These are phyloP conservation scores for Triplophysa bombifrons DNA, from an alignment of 2,797 vertebrate genomes.

Conservation along the genomic window DNA sequence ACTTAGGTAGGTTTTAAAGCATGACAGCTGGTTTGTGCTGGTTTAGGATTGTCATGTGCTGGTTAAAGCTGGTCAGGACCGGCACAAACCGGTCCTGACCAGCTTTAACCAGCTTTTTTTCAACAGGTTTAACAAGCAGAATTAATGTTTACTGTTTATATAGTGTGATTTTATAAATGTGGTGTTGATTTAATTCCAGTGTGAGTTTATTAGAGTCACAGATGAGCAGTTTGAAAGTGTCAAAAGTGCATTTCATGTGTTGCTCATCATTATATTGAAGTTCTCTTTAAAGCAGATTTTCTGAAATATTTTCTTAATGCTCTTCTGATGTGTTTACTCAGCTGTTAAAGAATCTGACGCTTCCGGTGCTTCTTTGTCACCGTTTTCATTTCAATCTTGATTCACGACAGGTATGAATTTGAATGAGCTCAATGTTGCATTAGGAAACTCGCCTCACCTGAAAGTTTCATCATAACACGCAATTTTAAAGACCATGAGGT, in stretches of 20 bases:
- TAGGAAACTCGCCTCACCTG: conserved; percentile 57
- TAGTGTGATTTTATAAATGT: background rate
- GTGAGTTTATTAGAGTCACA: conserved; percentile 67
- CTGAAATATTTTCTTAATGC: conserved; percentile 59
- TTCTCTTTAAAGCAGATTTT: conserved; percentile 45
- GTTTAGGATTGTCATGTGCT: too few relatives aligned
- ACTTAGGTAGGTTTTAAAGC: too few relatives aligned
- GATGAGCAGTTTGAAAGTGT: conserved; percentile 62
- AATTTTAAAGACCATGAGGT: conserved; percentile 5
- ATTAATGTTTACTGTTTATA: background rate
- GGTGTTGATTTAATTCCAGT: conserved; percentile 38
- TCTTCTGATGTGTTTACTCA: conserved; percentile 62
- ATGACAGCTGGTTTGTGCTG: too few relatives aligned
- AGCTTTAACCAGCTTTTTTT: too few relatives aligned
- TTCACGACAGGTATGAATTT: conserved; percentile 71
- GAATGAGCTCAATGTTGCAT: conserved; percentile 64
- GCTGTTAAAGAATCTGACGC: conserved; percentile 60
- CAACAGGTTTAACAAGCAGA: background rate
- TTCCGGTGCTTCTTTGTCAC: conserved; percentile 11
- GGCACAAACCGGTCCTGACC: too few relatives aligned
- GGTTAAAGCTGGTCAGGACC: too few relatives aligned
- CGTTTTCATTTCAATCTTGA: conserved; percentile 70
- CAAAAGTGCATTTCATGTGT: conserved; percentile 59
- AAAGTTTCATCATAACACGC: conserved; percentile 1
- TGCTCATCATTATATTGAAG: conserved; percentile 44